These are phyloP conservation scores for Frankliniella fusca DNA, from an alignment of 2,888 invertebrate genomes.

Conservation along the genomic window DNA sequence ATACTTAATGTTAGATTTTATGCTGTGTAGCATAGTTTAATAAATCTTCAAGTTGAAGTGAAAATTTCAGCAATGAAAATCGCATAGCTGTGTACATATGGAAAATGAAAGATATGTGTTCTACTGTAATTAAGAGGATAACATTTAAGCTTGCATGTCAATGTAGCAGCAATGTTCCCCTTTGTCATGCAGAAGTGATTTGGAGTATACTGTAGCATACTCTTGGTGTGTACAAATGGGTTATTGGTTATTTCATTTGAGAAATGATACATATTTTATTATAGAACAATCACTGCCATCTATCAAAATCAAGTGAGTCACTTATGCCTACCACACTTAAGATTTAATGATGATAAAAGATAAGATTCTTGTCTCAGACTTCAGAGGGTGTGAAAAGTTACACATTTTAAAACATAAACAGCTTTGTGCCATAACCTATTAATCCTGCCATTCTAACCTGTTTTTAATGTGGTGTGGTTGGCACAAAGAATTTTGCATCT, in stretches of 20 bases:
- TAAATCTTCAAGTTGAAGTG: conserved; percentile 4
- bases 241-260: conserved; percentile 13
- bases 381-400: background rate
- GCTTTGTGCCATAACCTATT: conserved; percentile 16
- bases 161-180: background rate
- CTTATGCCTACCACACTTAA: conserved; percentile 18
- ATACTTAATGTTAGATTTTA: conserved; percentile 20
- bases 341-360: background rate
- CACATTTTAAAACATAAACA: background rate
- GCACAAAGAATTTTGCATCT: background rate
- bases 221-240: conserved; percentile 3
- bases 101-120: conserved; percentile 4
- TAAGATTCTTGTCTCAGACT: conserved; percentile 11
- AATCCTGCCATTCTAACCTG: conserved; percentile 16
- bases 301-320: conserved; percentile 18
- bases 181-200: background rate
- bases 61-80: background rate
- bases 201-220: background rate
- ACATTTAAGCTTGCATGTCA: conserved; percentile 18
- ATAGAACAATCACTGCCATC: conserved; percentile 22
- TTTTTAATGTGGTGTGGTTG: conserved; percentile 15
- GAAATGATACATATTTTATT: conserved; percentile 8
- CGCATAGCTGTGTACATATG: conserved; percentile 5
- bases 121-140: conserved; percentile 8
- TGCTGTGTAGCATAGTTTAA: conserved; percentile 22